phyloP scores from a whole-genome alignment of 2,888 invertebrate genomes.

The Aproaerema taeniolella region DNA sequence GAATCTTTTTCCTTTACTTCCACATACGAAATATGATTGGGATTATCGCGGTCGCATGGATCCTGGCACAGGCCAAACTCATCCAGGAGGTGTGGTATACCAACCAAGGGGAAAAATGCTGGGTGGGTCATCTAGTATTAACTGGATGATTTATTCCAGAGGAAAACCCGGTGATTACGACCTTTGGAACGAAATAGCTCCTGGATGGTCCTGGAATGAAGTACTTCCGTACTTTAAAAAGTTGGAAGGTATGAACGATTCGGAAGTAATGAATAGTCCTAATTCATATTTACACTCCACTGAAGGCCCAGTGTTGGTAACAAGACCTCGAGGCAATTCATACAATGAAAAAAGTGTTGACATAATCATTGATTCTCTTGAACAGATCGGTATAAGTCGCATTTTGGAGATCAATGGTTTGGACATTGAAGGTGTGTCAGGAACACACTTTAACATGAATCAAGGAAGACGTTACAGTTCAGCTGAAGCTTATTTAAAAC shows the following conservation, averaged over 20 bases:
- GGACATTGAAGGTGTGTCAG: slow-evolving; percentile 31
- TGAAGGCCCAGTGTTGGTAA: slow-evolving; percentile 40
- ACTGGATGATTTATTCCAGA: slow-evolving; percentile 41
- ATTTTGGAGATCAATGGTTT: slow-evolving; percentile 41
- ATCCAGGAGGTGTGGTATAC: slow-evolving; percentile 24
- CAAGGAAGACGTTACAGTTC: slow-evolving; percentile 54
- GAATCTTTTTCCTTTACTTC: slow-evolving; percentile 34
- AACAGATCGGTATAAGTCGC: slow-evolving; percentile 39
- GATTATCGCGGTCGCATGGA: slow-evolving; percentile 32
- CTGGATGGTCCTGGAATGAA: slow-evolving; percentile 45
- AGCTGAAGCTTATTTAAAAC: slow-evolving; percentile 50
- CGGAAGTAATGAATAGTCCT: slow-evolving; percentile 28
- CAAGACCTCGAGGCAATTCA: slow-evolving; percentile 29
- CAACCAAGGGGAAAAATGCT: slow-evolving; percentile 44
- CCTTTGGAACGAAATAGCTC: slow-evolving; percentile 34
- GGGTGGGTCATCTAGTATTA: slow-evolving; percentile 42
- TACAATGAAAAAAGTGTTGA: slow-evolving; percentile 32
- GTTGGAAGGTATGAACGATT: slow-evolving; percentile 43
- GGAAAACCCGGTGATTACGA: slow-evolving; percentile 44
- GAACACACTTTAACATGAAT: slow-evolving; percentile 40
- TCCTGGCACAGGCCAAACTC: slow-evolving; percentile 31
- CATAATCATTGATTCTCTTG: slow-evolving; percentile 30
- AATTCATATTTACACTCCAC: slow-evolving; percentile 37
- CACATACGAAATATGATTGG: slow-evolving; percentile 40
- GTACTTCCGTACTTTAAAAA: slow-evolving; percentile 44